Percentiles rank a stretch among this genome's conserved stretches.
phyloP scores from a whole-genome alignment of 2,797 vertebrate genomes.

The Pangasius larnaudii region DNA sequence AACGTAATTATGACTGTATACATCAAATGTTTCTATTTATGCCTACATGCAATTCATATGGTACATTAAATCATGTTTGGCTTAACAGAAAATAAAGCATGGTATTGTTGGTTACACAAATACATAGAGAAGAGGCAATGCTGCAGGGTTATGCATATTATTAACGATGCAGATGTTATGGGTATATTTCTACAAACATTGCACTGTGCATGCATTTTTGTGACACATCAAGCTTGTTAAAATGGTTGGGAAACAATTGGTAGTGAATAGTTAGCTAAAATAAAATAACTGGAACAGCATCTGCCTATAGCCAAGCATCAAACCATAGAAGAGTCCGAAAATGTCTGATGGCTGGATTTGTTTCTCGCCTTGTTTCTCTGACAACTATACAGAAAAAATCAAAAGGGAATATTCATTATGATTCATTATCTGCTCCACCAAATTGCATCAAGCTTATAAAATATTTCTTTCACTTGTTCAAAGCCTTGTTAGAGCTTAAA shows the following conservation, averaged over 20 bases:
- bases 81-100: constrained; percentile 37
- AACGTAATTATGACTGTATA: constrained; percentile 56
- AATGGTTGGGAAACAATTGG: constrained; percentile 64
- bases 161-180: constrained; percentile 64
- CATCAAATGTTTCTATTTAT: constrained; percentile 55
- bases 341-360: constrained; percentile 57
- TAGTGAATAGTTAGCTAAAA: constrained; percentile 62
- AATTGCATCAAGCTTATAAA: constrained; percentile 87
- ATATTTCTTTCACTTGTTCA: constrained; percentile 85
- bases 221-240: constrained; percentile 73
- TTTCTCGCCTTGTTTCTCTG: constrained; percentile 62
- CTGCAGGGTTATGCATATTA: constrained; percentile 34
- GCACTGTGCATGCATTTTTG: constrained; percentile 58
- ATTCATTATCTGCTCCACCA: constrained; percentile 76
- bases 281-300: constrained; percentile 61
- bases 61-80: constrained; percentile 23
- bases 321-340: constrained; percentile 50
- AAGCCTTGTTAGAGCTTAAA: constrained; percentile 87
- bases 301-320: constrained; percentile 53
- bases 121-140: constrained; percentile 10
- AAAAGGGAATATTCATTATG: constrained; percentile 76
- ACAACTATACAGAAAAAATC: constrained; percentile 67
- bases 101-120: neutral
- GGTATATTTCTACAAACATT: constrained; percentile 44
- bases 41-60: constrained; percentile 36